Base-by-base conservation (phyloP, 2,113 vertebrate genomes). In the Rhea pennata region DNA sequence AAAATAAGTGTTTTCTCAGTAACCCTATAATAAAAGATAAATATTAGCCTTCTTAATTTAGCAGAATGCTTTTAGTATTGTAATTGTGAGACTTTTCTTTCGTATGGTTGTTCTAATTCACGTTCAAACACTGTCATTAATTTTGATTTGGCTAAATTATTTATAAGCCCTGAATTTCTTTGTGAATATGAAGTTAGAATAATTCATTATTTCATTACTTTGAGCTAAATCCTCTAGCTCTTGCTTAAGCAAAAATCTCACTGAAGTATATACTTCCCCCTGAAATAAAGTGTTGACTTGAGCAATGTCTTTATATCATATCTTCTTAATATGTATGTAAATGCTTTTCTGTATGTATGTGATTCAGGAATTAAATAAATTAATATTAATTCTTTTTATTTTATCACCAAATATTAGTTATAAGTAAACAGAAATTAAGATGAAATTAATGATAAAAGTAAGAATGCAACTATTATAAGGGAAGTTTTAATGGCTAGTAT, bases 91-190 rank as follows among this genome's bases (percentile, higher is more conserved):
- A 74, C 44, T 91, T 75, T 72, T 71, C 16, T 79, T 91, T 50
- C 39, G 21, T 67, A 13, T 8, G 5, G 59, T 86, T 88, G 40
- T 92, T 85, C 36, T 46, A 76, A 88, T 74, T 93, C 59, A 80
- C 19, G 88, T 85, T 80, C 59, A 67, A 50, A 80, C 14, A 46
- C 0, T 5, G 74, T 83, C 21, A 75, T 42, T 71, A 83, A 86
- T 92, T 95, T 80, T 71, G 26, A 83, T 70, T 73, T 67, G 16
- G 5, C 12, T 88, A 83, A 90, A 95, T 94, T 92, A 92, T 93
- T 91, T 90, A 71, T 88, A 50, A 64, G 42, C 50, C 5, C 48
- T 72, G 72, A 93, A 83, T 66, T 56, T 79, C 62, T 91, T 90
- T 94, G 29, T 1, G 5, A 93, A 88, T 86, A 86, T 56, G 14